Percentiles rank a stretch among this genome's conserved stretches.
These are phyloP conservation scores for Nicator chloris DNA, from an alignment of 2,113 vertebrate species.

Conservation along the genomic window DNA sequence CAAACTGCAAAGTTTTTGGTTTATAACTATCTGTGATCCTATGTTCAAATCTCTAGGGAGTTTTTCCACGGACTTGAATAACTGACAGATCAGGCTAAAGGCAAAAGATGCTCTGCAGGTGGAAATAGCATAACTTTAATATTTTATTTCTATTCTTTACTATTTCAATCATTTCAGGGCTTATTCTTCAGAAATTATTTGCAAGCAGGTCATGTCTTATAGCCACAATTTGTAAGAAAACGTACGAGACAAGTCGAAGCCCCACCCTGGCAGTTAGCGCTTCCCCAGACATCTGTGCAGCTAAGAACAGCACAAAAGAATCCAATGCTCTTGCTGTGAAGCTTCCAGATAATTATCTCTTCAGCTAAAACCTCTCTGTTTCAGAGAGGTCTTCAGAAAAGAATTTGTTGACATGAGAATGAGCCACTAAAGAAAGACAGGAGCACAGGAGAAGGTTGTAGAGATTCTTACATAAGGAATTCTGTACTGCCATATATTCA, in stretches of 20 bases:
- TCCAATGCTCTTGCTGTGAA: neutral
- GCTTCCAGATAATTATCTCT: neutral
- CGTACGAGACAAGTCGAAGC: neutral
- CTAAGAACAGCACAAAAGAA: neutral
- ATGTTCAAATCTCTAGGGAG: neutral
- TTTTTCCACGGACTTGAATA: neutral
- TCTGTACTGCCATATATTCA: neutral
- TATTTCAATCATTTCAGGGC: neutral
- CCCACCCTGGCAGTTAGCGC: neutral
- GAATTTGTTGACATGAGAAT: neutral
- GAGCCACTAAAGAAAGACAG: neutral
- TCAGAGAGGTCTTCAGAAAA: neutral
- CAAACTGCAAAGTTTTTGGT: neutral
- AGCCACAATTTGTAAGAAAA: neutral
- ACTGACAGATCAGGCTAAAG: neutral
- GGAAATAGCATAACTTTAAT: neutral
- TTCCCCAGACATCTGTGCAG: neutral
- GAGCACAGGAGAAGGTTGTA: neutral
- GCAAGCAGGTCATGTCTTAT: neutral
- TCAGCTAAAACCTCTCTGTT: neutral
- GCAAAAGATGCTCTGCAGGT: neutral
- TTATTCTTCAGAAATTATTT: neutral
- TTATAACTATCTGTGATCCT: neutral
- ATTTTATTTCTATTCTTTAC: neutral
- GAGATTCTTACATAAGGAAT: neutral